Evolutionary conservation across 2,888 invertebrate species (phyloP), one percentile per base, ranked within the genome.

Genomic region (Myopa testacea): DNA sequence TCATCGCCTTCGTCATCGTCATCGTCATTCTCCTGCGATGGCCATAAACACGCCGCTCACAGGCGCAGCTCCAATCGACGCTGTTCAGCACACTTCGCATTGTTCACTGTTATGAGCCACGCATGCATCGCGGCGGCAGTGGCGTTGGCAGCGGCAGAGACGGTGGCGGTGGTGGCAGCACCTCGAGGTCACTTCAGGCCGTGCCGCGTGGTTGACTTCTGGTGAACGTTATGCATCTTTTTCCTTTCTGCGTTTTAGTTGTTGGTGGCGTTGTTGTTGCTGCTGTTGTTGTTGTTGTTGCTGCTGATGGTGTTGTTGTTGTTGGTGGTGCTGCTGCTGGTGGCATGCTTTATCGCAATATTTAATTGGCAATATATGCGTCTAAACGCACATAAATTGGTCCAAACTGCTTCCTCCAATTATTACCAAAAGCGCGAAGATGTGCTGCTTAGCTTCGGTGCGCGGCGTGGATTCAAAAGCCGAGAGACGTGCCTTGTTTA

Each of bases 291-390:
- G 26, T 26, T 26, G 63, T 26, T 50, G 40, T 45, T 63, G 63
- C 50, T 74, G 68, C 6, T 75, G 75, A 8, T 75, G 75, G 75
- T 75, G 75, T 62, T 73, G 26, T 26, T 26, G 26, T 26, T 26
- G 26, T 26, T 26, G 63, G 34, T 50, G 40, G 26, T 63, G 63
- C 50, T 74, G 68, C 6, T 75, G 75, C 14, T 75, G 75, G 75
- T 75, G 75, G 86, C 87, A 87, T 88, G 87, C 86, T 87, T 85
- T 85, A 85, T 85, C 85, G 86, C 84, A 86, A 86, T 87, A 88
- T 87, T 87, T 88, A 88, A 88, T 87, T 87, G 87, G 87, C 85
- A 87, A 88, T 86, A 87, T 87, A 87, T 87, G 86, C 86, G 87
- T 86, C 85, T 85, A 85, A 87, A 87, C 88, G 87, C 88, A 87